Percentiles rank a stretch among this genome's conserved stretches.
phyloP scores from a whole-genome alignment of 2,113 vertebrate genomes.

The Neolamprologus kungweensis region DNA sequence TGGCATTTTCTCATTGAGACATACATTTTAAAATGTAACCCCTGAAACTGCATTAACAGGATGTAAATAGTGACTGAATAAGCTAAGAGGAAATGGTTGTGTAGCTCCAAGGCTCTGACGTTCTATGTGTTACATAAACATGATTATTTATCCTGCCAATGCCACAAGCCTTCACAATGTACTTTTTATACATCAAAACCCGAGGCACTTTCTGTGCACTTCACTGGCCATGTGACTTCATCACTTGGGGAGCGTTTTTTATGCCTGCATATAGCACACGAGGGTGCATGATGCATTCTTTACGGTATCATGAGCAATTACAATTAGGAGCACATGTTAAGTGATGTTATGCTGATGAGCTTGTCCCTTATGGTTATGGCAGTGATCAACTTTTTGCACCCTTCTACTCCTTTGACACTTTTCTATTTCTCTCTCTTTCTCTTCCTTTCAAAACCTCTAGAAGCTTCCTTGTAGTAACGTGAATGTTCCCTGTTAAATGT shows the following conservation, averaged over 20 bases:
- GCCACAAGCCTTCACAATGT: constrained; percentile 3
- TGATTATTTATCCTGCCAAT: constrained; percentile 22
- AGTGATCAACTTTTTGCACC: neutral
- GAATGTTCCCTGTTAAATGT: neutral
- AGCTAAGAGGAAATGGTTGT: neutral
- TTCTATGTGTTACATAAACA: constrained; percentile 18
- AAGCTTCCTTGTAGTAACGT: neutral
- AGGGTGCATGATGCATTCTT: neutral
- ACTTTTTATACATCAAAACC: constrained; percentile 17
- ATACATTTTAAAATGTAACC: neutral
- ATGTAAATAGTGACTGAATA: neutral
- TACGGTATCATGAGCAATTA: neutral
- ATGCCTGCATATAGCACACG: neutral
- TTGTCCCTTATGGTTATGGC: neutral
- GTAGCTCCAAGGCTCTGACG: constrained; percentile 4
- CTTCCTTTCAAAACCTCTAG: neutral
- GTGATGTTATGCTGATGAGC: neutral
- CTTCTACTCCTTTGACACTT: neutral
- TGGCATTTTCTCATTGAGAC: neutral
- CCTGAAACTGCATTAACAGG: neutral
- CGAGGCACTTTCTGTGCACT: neutral
- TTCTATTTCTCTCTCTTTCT: neutral
- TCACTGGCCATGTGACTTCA: neutral
- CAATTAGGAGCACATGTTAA: neutral
- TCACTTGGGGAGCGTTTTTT: neutral